These are phyloP conservation scores for Polydrusus tereticollis DNA, from an alignment of 2,888 invertebrate species.

Conservation along the genomic window DNA sequence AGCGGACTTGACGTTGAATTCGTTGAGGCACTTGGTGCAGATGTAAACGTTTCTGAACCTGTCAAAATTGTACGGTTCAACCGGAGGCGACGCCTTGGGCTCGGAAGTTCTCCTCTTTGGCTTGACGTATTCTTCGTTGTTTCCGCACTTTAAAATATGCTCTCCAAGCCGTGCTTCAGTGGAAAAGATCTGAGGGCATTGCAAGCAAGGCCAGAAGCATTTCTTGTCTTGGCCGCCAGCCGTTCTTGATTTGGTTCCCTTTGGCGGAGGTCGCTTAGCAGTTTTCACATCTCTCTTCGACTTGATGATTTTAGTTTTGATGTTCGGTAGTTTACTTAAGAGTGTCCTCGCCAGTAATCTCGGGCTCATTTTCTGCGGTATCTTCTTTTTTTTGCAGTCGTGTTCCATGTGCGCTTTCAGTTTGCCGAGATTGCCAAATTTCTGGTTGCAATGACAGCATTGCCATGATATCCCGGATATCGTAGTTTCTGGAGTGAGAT, in stretches of 20 bases:
- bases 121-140: slow-evolving; percentile 5
- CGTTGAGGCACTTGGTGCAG: slow-evolving; percentile 29
- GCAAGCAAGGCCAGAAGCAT: slow-evolving; percentile 40
- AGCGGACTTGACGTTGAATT: slow-evolving; percentile 30
- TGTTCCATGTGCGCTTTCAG: slow-evolving; percentile 35
- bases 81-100: not conserved
- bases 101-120: not conserved
- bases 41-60: slow-evolving; percentile 34
- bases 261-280: not conserved
- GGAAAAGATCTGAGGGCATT: slow-evolving; percentile 45
- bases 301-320: slow-evolving; percentile 10
- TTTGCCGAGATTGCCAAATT: slow-evolving; percentile 21
- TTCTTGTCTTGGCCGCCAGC: not conserved
- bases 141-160: slow-evolving; percentile 24
- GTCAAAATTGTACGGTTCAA: slow-evolving; percentile 37
- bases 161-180: slow-evolving; percentile 19
- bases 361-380: not conserved
- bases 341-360: slow-evolving; percentile 2
- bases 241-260: not conserved
- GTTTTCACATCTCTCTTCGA: not conserved
- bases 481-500: not conserved
- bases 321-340: slow-evolving; percentile 36
- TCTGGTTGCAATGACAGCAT: slow-evolving; percentile 33
- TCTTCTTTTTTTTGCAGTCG: not conserved
- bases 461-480: slow-evolving; percentile 43